Percentiles rank a stretch among this genome's conserved stretches.
Conservation (phyloP, 1,140 invertebrate genomes). For the Tribolium castaneum region DNA sequence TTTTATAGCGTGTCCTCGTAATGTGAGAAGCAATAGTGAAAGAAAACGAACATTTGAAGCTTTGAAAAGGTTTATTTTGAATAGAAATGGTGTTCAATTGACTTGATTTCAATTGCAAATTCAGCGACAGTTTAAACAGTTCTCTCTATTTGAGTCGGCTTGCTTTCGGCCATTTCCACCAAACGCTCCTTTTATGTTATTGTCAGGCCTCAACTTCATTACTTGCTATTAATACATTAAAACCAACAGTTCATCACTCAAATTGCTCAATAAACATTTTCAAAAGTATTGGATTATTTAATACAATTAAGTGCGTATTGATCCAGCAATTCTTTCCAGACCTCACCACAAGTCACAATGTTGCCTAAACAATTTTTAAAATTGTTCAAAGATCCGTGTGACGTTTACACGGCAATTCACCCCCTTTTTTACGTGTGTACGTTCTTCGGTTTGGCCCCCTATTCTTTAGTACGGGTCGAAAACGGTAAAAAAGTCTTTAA, state of each 20-base stretch:
- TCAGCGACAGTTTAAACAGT: constrained; percentile 45
- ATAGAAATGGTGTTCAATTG: constrained; percentile 51
- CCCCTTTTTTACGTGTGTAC: constrained; percentile 19
- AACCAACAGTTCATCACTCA: background rate
- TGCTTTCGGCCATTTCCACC: constrained; percentile 39
- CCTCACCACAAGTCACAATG: background rate
- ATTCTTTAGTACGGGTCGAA: background rate
- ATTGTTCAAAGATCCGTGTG: constrained; percentile 16
- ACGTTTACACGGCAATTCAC: constrained; percentile 40
- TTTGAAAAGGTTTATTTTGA: constrained; percentile 48
- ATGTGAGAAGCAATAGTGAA: constrained; percentile 30
- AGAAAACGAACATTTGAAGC: constrained; percentile 24
- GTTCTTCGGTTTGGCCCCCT: constrained; percentile 41
- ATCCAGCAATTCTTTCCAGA: background rate
- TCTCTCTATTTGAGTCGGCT: constrained; percentile 42
- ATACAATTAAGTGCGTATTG: background rate
- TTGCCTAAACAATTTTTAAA: background rate
- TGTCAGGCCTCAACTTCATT: constrained; percentile 34
- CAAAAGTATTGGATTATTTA: background rate
- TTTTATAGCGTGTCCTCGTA: constrained; percentile 8
- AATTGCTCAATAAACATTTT: background rate
- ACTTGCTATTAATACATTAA: background rate
- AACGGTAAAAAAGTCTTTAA: background rate
- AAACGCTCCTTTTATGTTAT: constrained; percentile 35
- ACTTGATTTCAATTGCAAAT: constrained; percentile 51